Evolutionary conservation across 2,888 invertebrate species (phyloP).

Genomic region (Rutpela maculata): DNA sequence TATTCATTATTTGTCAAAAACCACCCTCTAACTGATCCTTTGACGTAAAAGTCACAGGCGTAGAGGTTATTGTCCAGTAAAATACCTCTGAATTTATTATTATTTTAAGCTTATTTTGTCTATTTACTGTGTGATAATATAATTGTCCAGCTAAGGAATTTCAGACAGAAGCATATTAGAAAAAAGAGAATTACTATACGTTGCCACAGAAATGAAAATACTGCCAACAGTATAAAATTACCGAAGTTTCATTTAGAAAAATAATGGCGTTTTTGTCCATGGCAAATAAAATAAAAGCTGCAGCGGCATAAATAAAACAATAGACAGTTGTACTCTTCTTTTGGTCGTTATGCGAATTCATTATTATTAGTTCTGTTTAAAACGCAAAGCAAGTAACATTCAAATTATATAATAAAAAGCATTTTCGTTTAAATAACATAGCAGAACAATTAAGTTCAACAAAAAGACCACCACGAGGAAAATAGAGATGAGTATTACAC

Average conservation of each 20-base stretch:
- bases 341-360: background rate
- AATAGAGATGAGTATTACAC: constrained; percentile 14
- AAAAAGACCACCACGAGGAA: constrained; percentile 4
- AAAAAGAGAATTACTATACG: too few relatives aligned
- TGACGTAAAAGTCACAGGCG: too few relatives aligned
- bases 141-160: too few relatives aligned
- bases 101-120: too few relatives aligned
- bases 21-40: too few relatives aligned
- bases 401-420: constrained; percentile 12
- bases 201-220: too few relatives aligned
- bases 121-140: too few relatives aligned
- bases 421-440: constrained; percentile 14
- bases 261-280: background rate
- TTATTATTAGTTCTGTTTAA: constrained; percentile 11
- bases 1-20: too few relatives aligned
- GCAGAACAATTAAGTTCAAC: constrained; percentile 11
- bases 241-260: background rate
- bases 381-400: constrained; percentile 11
- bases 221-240: background rate
- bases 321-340: background rate
- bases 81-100: too few relatives aligned
- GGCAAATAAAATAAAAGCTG: background rate
- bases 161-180: too few relatives aligned
- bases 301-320: background rate
- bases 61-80: too few relatives aligned